Evolutionary conservation across 2,113 vertebrate species (phyloP).

Genomic region (Orcinus orca): DNA sequence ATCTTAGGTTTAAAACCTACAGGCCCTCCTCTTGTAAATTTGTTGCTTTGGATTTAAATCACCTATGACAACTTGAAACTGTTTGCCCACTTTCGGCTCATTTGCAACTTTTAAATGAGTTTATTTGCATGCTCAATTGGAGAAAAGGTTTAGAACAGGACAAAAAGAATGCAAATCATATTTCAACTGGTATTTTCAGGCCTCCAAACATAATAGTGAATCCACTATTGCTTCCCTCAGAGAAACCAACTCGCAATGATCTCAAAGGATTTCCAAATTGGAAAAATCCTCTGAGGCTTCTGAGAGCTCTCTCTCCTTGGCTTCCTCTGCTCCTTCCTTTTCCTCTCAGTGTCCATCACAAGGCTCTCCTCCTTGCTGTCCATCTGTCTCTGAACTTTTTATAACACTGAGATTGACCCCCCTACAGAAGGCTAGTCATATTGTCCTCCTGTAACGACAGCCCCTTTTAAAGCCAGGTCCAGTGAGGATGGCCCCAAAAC

Average conservation of each 20-base stretch:
- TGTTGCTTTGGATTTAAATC: not conserved
- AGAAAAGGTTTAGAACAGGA: not conserved
- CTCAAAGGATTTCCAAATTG: not conserved
- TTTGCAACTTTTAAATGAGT: not conserved
- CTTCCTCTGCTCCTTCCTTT: too few species aligned
- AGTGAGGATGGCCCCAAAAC: not conserved
- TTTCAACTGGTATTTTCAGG: not conserved
- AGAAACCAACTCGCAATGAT: not conserved
- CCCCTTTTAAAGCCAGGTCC: not conserved
- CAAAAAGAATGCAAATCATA: not conserved
- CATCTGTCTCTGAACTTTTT: not conserved
- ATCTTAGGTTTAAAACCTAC: not conserved
- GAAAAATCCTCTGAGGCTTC: not conserved
- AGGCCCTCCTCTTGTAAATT: not conserved
- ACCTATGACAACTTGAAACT: not conserved
- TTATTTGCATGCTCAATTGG: not conserved
- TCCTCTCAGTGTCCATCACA: not conserved
- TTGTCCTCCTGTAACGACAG: not conserved
- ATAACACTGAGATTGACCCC: not conserved
- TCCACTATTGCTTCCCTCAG: not conserved
- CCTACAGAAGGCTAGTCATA: not conserved
- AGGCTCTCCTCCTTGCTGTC: not conserved
- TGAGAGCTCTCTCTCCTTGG: rapidly evolving
- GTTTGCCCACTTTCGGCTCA: not conserved
- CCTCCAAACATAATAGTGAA: not conserved